phyloP scores from a whole-genome alignment of 2,113 vertebrate genomes.

The Mesocricetus auratus region DNA sequence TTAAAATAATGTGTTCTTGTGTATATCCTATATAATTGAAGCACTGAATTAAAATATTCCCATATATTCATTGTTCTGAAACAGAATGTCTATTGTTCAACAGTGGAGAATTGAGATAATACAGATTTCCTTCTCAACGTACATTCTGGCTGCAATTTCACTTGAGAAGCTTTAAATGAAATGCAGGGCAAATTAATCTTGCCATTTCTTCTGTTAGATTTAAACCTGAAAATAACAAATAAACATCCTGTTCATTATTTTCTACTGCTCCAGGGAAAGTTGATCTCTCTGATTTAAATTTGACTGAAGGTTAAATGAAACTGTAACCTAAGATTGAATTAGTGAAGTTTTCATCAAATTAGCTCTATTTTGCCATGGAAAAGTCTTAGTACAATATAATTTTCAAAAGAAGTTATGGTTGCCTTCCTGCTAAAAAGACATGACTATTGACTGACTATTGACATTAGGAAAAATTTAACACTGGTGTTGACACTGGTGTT shows the following conservation, averaged over 20 bases:
- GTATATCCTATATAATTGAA: slow-evolving; percentile 59
- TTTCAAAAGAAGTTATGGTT: slow-evolving; percentile 63
- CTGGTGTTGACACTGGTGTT: slow-evolving; percentile 54
- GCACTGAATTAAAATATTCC: slow-evolving; percentile 25
- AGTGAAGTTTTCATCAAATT: slow-evolving; percentile 78
- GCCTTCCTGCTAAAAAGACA: slow-evolving; percentile 25
- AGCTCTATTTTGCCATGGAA: slow-evolving; percentile 65
- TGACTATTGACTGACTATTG: slow-evolving; percentile 48
- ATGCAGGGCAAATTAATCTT: slow-evolving; percentile 69
- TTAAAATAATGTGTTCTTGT: slow-evolving; percentile 39
- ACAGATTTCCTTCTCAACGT: slow-evolving; percentile 49
- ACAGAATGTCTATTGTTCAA: slow-evolving; percentile 39
- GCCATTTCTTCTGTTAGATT: slow-evolving; percentile 34
- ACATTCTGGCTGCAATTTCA: slow-evolving; percentile 24
- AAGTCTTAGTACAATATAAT: slow-evolving; percentile 59
- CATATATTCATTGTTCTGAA: slow-evolving; percentile 36
- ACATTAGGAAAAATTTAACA: slow-evolving; percentile 58
- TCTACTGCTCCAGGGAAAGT: slow-evolving; percentile 69
- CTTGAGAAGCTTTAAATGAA: slow-evolving; percentile 72
- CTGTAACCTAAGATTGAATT: slow-evolving; percentile 74
- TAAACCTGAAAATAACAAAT: slow-evolving; percentile 60
- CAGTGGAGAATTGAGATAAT: slow-evolving; percentile 41
- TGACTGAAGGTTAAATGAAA: slow-evolving; percentile 67
- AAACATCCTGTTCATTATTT: slow-evolving; percentile 66
- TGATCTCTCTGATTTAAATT: slow-evolving; percentile 73